Percentiles rank a stretch among this genome's conserved stretches.
Evolutionary conservation across 2,888 invertebrate genomes (phyloP).

Genomic region (Drosophila bunnanda): DNA sequence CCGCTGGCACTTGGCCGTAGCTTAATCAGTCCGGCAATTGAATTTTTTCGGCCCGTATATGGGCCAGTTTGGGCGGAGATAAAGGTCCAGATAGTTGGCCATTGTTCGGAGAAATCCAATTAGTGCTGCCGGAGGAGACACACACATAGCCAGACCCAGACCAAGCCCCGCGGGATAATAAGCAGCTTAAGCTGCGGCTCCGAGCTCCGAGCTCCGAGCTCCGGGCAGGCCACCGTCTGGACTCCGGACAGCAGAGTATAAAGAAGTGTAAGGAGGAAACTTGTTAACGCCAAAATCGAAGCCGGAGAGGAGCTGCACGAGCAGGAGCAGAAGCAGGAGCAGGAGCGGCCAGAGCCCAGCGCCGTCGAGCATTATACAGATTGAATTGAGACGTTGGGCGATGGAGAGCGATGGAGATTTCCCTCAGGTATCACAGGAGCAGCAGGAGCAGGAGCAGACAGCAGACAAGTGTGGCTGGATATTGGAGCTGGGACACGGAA

Average conservation of each 20-base stretch:
- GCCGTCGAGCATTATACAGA: conserved; percentile 42
- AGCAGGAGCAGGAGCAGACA: conserved; percentile 10
- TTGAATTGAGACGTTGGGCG: conserved; percentile 44
- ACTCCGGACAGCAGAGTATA: conserved; percentile 38
- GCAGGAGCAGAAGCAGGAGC: not conserved
- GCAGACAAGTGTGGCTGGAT: conserved; percentile 2
- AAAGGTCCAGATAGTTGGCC: conserved; percentile 31
- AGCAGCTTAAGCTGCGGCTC: conserved; percentile 67
- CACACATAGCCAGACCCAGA: not conserved
- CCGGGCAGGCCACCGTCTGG: conserved; percentile 32
- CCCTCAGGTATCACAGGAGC: conserved; percentile 63
- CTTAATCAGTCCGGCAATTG: conserved; percentile 38
- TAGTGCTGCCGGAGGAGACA: conserved; percentile 49
- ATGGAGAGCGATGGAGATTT: conserved; percentile 54
- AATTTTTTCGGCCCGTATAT: conserved; percentile 25
- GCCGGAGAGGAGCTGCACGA: conserved; percentile 6
- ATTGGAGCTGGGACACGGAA: conserved; percentile 9
- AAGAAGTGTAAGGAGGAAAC: conserved; percentile 60
- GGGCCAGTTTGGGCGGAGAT: conserved; percentile 4
- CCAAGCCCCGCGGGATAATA: conserved; percentile 69
- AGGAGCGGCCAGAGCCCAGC: not conserved
- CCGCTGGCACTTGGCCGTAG: conserved; percentile 12
- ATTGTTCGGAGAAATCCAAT: conserved; percentile 64
- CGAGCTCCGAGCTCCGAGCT: not conserved
- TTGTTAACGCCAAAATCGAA: conserved; percentile 66